phyloP scores from a whole-genome alignment of 2,797 vertebrate genomes.

The Acanthopagrus latus region DNA sequence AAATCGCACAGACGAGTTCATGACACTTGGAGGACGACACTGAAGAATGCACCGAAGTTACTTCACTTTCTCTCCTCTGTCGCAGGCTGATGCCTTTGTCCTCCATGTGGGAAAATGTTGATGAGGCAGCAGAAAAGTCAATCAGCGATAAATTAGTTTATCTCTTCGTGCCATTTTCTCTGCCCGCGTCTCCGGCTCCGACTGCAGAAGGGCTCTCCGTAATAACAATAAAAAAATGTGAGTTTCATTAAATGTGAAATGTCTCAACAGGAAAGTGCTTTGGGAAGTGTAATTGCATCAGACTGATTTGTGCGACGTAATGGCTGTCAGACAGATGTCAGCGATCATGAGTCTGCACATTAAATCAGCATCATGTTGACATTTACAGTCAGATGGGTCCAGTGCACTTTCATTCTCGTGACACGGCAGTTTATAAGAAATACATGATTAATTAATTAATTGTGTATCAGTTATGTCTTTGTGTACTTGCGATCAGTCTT shows the following conservation, averaged over 20 bases:
- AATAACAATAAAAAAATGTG: slow-evolving; percentile 12
- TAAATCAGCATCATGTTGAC: too few species aligned
- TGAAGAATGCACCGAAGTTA: neutral
- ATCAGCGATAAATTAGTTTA: neutral
- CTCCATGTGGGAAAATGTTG: neutral
- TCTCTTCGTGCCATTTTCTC: neutral
- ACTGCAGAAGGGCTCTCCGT: neutral
- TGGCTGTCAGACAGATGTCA: neutral
- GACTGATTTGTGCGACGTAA: neutral
- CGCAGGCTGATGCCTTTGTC: neutral
- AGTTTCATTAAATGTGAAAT: neutral
- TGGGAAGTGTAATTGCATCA: slow-evolving; percentile 13
- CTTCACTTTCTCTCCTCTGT: neutral
- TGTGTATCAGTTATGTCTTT: neutral
- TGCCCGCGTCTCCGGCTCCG: neutral
- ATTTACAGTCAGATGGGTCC: too few species aligned
- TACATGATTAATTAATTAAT: neutral
- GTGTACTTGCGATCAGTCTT: neutral
- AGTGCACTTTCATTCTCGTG: too few species aligned
- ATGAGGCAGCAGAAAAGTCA: neutral
- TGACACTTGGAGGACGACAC: neutral
- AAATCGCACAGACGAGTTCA: slow-evolving; percentile 2
- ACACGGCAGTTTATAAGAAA: too few species aligned
- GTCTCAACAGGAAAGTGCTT: neutral
- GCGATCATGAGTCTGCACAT: neutral